These are phyloP conservation scores for Mastomys coucha DNA, from an alignment of 2,113 vertebrate genomes.

Conservation along the genomic window DNA sequence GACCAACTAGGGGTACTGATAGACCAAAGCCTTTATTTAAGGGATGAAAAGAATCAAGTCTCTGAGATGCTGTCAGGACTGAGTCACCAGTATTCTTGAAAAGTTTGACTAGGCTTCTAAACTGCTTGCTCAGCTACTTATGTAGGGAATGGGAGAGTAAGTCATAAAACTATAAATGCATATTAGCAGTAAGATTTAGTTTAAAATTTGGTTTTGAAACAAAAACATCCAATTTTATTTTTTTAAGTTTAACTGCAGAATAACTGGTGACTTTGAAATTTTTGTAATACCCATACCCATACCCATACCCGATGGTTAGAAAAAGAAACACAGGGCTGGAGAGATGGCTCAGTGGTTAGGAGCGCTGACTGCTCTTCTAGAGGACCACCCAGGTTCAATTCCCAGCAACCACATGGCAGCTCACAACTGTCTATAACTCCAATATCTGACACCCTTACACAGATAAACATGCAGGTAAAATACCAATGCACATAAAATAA, in stretches of 20 bases:
- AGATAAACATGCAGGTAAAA: too few relatives aligned
- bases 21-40: conserved; percentile 60
- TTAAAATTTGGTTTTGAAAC: conserved; percentile 49
- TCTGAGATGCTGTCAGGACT: conserved; percentile 5
- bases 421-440: too few relatives aligned
- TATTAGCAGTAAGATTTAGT: conserved; percentile 24
- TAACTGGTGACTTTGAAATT: conserved; percentile 14
- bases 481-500: too few relatives aligned
- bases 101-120: conserved; percentile 41
- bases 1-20: neutral
- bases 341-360: too few relatives aligned
- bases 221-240: neutral
- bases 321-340: too few relatives aligned
- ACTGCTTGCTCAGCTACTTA: conserved; percentile 53
- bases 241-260: neutral
- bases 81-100: conserved; percentile 15
- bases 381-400: too few relatives aligned
- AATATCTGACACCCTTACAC: too few relatives aligned
- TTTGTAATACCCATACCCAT: neutral
- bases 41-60: conserved; percentile 50
- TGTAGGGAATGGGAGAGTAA: neutral
- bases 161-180: conserved; percentile 34
- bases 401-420: too few relatives aligned
- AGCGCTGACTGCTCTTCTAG: too few relatives aligned
- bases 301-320: too few relatives aligned